Base-by-base conservation (phyloP, 2,888 invertebrate genomes). In the Cataglyphis altisquamis region DNA sequence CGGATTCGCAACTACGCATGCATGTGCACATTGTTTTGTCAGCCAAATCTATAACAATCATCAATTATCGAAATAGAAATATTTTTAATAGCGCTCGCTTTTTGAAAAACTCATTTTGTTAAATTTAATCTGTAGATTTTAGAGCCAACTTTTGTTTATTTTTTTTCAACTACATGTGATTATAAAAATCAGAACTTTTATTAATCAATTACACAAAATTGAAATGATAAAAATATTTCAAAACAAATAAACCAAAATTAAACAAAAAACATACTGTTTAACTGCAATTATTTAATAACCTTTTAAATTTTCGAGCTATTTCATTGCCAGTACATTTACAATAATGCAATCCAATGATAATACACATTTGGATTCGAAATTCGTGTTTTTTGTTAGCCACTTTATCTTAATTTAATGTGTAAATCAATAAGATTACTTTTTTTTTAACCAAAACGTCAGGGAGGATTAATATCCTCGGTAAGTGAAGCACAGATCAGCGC, bases 11-110 rank as follows among this genome's bases (percentile, higher is more conserved):
- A 32, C 52, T 10, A 32, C n/a, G 29, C 39, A 87, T 72, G 48
- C n/a, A 21, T 32, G 21, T 25, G 67, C 57, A 36, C 60, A 67
- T 78, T 62, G 63, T 68, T 63, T 55, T 8, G 29, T 55, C 32
- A 21, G 15, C 41, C 66, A 73, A 78, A 84, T 81, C 81, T 83
- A 87, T 86, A 63, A 81, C 45, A 52, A 70, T 73, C 48, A 18
- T n/a, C 66, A 82, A 85, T 89, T 81, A 86, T 84, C 83, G 72
- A 75, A 68, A 36, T 21, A 18, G n/a, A 32, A 52, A 52, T 68
- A 52, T 68, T 52, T 48, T 15, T 3, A 48, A 32, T 21, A 10
- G 15, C n/a, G n/a, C 25, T 55, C 41, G 21, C 15, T 25, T 41
- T 15, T 25, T n/a, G 15, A 45, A 68, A 60, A 75, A 8, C 4